Percentiles rank a stretch among this genome's conserved stretches.
Evolutionary conservation across 30 jellyfish, hydroid and myxozoan genomes (phyloP).

Genomic region (Haliclystus octoradiatus): DNA sequence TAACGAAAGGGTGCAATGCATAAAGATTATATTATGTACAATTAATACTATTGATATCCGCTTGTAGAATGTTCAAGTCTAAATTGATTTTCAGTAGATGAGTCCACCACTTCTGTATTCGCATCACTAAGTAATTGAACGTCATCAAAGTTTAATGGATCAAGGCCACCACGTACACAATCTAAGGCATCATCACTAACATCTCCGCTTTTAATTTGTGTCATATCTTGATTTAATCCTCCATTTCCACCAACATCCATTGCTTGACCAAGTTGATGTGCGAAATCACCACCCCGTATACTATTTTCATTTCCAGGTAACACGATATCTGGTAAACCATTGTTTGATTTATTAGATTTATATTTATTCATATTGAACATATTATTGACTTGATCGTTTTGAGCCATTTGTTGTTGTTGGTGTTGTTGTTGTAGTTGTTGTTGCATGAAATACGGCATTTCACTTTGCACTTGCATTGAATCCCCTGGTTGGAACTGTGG

Average conservation of each 20-base stretch:
- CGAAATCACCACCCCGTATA: neutral
- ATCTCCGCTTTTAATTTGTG: slow-evolving; percentile 16
- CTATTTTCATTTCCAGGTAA: neutral
- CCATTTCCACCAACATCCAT: slow-evolving; percentile 1
- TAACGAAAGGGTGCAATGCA: neutral
- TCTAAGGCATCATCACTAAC: slow-evolving; percentile 82
- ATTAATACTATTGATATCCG: neutral
- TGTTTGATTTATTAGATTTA: neutral
- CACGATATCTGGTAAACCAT: slow-evolving; percentile 2
- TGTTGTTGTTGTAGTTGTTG: slow-evolving; percentile 24
- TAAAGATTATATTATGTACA: neutral
- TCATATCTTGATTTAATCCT: neutral
- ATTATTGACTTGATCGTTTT: neutral
- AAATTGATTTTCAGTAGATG: slow-evolving; percentile 78
- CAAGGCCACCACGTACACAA: slow-evolving; percentile 76
- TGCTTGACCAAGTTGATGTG: slow-evolving; percentile 2
- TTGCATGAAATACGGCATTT: slow-evolving; percentile 10
- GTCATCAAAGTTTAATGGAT: slow-evolving; percentile 80
- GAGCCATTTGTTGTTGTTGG: slow-evolving; percentile 20
- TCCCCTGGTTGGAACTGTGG: slow-evolving; percentile 30
- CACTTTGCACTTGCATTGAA: slow-evolving; percentile 23
- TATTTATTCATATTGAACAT: neutral
- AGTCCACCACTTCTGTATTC: slow-evolving; percentile 81
- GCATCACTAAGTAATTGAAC: slow-evolving; percentile 63
- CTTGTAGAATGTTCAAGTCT: slow-evolving; percentile 39